phyloP scores from a whole-genome alignment of 2,797 vertebrate species.

The Carcharodon carcharias region DNA sequence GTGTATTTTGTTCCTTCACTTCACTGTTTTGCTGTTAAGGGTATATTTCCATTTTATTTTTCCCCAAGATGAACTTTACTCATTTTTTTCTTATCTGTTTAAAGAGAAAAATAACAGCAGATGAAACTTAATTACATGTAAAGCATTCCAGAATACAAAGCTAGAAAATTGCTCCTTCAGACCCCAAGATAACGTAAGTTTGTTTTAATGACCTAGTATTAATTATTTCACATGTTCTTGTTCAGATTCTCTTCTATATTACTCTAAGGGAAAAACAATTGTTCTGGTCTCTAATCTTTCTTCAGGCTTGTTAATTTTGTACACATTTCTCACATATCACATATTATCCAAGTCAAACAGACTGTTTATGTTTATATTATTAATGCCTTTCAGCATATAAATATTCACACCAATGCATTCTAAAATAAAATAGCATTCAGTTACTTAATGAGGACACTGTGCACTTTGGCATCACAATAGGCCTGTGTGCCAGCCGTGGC shows the following conservation, averaged over 20 bases:
- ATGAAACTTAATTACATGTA: neutral
- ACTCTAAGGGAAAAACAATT: neutral
- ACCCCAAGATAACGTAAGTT: neutral
- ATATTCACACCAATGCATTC: neutral
- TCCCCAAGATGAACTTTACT: neutral
- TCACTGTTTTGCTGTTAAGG: neutral
- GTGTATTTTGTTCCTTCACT: neutral
- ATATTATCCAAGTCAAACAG: neutral
- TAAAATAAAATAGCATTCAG: neutral
- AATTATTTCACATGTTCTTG: neutral
- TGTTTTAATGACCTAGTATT: neutral
- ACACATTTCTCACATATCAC: neutral
- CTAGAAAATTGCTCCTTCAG: neutral
- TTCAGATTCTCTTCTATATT: neutral
- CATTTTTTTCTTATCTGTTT: neutral
- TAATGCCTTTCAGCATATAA: neutral
- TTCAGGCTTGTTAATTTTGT: neutral
- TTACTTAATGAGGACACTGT: neutral
- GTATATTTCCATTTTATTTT: neutral
- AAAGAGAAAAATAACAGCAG: neutral
- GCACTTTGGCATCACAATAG: neutral
- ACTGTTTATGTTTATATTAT: neutral
- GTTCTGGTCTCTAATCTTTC: neutral
- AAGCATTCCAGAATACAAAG: neutral
- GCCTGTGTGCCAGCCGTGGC: neutral